Evolutionary conservation across 1,140 invertebrate genomes (phyloP).

Genomic region (Tetramorium alpestre): DNA sequence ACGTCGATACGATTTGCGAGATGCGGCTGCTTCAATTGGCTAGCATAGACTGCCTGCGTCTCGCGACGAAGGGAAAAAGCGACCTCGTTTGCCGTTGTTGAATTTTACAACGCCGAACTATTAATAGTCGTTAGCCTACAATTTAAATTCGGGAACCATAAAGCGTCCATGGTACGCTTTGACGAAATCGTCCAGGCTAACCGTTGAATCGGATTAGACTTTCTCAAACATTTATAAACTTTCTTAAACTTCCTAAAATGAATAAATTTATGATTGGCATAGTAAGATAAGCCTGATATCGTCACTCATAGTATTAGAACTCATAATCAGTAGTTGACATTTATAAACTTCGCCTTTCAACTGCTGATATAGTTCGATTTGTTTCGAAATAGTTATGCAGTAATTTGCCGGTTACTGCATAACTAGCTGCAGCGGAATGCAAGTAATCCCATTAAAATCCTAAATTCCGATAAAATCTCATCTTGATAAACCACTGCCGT

Average conservation of each 20-base stretch:
- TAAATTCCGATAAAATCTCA: conserved; percentile 42
- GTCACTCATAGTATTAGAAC: neutral
- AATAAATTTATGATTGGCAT: neutral
- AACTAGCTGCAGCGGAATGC: neutral
- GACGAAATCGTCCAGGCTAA: neutral
- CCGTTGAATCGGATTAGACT: neutral
- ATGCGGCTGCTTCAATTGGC: conserved; percentile 37
- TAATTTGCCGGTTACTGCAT: neutral
- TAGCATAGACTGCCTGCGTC: neutral
- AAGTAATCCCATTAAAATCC: conserved; percentile 12
- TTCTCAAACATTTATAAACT: neutral
- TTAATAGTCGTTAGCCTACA: conserved; percentile 14
- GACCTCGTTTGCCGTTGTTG: conserved; percentile 37
- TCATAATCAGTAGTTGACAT: neutral
- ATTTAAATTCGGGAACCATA: conserved; percentile 5
- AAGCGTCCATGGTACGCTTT: neutral
- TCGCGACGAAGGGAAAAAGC: neutral
- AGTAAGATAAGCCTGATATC: neutral
- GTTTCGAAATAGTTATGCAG: neutral
- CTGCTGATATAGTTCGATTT: neutral
- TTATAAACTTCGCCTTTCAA: neutral
- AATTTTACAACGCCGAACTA: conserved; percentile 42
- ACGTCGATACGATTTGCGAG: conserved; percentile 38
- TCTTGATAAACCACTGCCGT: conserved; percentile 13
- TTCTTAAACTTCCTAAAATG: neutral